A percentile compares a stretch with the other conserved stretches of the same genome.
Conservation (phyloP, 2,113 vertebrate genomes). For the Halcyon senegalensis region DNA sequence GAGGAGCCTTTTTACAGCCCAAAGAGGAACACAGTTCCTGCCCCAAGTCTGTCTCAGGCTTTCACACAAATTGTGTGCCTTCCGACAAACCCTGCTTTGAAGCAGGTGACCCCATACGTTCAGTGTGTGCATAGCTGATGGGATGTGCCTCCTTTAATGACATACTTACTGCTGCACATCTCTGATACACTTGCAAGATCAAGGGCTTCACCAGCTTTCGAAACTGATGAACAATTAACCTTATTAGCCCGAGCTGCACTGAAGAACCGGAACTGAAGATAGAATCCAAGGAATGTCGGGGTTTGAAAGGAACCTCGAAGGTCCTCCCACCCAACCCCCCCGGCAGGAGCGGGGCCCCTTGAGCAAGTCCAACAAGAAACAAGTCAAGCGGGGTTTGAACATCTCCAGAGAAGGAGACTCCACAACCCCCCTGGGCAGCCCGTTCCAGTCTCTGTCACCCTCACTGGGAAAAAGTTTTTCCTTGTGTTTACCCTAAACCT, state of each 20-base stretch:
- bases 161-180: fast-evolving
- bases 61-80: neutral
- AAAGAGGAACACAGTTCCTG: neutral
- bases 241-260: neutral
- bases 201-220: neutral
- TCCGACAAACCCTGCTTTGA: conserved; percentile 13
- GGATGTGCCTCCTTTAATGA: neutral
- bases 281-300: neutral
- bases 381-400: too few relatives aligned
- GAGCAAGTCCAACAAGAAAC: too few relatives aligned
- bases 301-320: too few relatives aligned
- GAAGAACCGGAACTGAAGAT: neutral
- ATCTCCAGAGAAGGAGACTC: too few relatives aligned
- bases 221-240: conserved; percentile 23
- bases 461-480: too few relatives aligned
- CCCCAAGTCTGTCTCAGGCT: neutral
- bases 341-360: too few relatives aligned
- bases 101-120: neutral
- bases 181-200: neutral
- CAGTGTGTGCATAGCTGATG: neutral
- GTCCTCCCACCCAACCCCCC: too few relatives aligned
- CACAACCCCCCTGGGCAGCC: too few relatives aligned
- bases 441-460: too few relatives aligned
- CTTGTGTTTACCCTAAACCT: too few relatives aligned
- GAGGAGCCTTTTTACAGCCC: neutral